Evolutionary conservation across 2,113 vertebrate genomes (phyloP), one percentile per base, ranked within the genome.

Genomic region (Lamprologus ornatipinnis): DNA sequence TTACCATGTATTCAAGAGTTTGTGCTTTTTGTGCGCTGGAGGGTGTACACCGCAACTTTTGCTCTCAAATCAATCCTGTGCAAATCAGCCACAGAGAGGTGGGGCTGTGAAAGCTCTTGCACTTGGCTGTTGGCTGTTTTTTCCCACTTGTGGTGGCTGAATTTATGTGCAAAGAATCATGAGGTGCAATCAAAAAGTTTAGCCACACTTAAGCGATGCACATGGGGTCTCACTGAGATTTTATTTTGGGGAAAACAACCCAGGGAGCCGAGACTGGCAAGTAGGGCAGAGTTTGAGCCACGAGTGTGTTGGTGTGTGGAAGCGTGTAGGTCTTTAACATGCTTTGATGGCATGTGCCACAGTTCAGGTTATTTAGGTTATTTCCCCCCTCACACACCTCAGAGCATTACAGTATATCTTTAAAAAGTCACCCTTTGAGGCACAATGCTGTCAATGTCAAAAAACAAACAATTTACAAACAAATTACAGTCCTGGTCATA

Each of bases 361-460:
- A 75, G 23, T 75, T 75, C 42, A 26, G 37, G 21, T 26, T 26
- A 45, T 73, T 73, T 73, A 23, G 37, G 37, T 42, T 26, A 23
- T 45, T 70, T 3, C 0, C 3, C 5, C 40, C 13, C 21, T 45
- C 68, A 7, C 2, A 73, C 14, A 26, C 4, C 40, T 73, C 14
- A 45, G 14, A 42, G 12, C 21, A 45, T 45, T 28, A 45, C 14
- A 73, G 68, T 73, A 45, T 13, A 7, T 26, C 68, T 73, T 37
- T 37, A 65, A 1, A 73, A 26, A 26, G 21, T 70, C 21, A 70
- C 8, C 21, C 0, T 13, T 37, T n/a, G 33, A 37, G 19, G 12
- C 40, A 19, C 9, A 26, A 47, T 47, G 0, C 0, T 11, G 9
- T 47, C 14, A 73, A 28, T 0, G 5, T 73, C 2, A 26, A 73